Evolutionary conservation across 2,797 vertebrate genomes (phyloP), one percentile per base, ranked within the genome.

Genomic region (Gymnothorax javanicus): DNA sequence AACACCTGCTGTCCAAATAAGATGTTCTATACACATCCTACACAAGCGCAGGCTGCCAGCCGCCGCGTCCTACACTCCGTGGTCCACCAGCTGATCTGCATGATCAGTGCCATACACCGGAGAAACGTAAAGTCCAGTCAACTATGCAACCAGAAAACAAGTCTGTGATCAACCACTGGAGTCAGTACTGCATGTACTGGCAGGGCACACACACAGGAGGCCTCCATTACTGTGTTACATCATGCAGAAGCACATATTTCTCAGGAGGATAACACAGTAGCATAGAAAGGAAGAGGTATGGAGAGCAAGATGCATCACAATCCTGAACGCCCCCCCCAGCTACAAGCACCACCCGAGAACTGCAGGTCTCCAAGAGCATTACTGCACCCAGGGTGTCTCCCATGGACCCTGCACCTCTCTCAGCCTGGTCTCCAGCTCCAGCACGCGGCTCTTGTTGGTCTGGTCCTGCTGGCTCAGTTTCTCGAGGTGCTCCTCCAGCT

Each of bases 391-490:
- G n/a, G 62, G 20, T 17, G 3, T 4, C 69, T 27, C 69, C 25
- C 27, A 33, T 33, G 27, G 69, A 43, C 15, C 13, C 20, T 50
- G 58, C 83, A 96, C 95, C 95, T 96, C 96, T 92, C 96, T 88
- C 86, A 96, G 89, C 89, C 95, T 92, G 57, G 82, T 85, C 82
- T 86, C 89, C 79, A 87, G 82, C 82, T 84, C 67, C 33, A 94
- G 83, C 12, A 97, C 95, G 23, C 97, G 96, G 59, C 94, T 97
- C 94, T 99, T 99, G 94, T 99, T 98, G 59, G 94, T 97, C 92
- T 99, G 98, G 91, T 99, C 99, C 91, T 99, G 98, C 90, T 98
- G 98, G 94, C 97, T 98, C 93, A 99, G 98, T 91, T 99, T 99
- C 89, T 99, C 98, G 92, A 99, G 95, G 91, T 99, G 99, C 88